These are phyloP conservation scores for Paragorgia papillata DNA, from an alignment of 92 coral and sea anemone species.

Conservation along the genomic window DNA sequence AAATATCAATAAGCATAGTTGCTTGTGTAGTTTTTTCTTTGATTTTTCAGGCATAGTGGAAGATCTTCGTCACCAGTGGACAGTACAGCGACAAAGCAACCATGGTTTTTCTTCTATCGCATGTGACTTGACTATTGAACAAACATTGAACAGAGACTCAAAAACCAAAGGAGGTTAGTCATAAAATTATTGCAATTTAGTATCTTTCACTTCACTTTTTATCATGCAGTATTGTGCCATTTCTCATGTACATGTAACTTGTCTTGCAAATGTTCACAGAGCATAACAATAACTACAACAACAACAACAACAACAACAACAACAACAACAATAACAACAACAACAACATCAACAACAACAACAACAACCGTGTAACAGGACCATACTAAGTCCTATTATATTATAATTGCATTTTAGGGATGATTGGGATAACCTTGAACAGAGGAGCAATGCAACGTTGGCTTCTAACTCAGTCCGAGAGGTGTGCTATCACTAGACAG, in stretches of 20 bases:
- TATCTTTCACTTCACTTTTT: neutral
- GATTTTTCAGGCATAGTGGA: neutral
- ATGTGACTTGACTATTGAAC: slow-evolving; percentile 30
- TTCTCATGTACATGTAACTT: too few relatives aligned
- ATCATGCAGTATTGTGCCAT: neutral
- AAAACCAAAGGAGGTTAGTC: neutral
- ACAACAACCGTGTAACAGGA: too few relatives aligned
- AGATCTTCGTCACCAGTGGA: slow-evolving; percentile 25
- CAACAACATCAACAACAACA: too few relatives aligned
- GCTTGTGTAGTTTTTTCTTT: neutral
- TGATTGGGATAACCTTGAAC: slow-evolving; percentile 6
- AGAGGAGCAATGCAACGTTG: too few relatives aligned
- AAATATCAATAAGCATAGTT: too few relatives aligned
- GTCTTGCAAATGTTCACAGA: too few relatives aligned
- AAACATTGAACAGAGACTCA: slow-evolving; percentile 19
- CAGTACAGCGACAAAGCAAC: slow-evolving; percentile 5
- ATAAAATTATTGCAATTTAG: neutral
- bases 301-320: too few relatives aligned
- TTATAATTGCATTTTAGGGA: slow-evolving; percentile 10
- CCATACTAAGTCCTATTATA: too few relatives aligned
- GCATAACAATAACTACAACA: too few relatives aligned
- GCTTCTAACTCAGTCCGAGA: slow-evolving; percentile 17
- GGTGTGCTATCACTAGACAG: slow-evolving; percentile 3
- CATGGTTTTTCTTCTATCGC: slow-evolving; percentile 25
- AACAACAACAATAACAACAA: too few relatives aligned